Percentiles rank a stretch among this genome's conserved stretches.
Conservation (phyloP, 2,797 vertebrate species). For the Microtus obscurus region DNA sequence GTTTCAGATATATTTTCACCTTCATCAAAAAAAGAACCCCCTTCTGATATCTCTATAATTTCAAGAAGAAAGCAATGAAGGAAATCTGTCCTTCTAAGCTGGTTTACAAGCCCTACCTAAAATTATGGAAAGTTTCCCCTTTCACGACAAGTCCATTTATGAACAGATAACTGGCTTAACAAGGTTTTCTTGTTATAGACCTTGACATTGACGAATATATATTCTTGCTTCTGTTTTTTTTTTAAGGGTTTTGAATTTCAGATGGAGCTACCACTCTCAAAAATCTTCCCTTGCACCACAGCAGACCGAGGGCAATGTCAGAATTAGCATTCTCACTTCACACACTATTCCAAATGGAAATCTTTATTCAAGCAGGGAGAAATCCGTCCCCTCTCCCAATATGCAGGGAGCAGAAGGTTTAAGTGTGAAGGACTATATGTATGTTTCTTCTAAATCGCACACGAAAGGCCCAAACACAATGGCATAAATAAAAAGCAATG, state of each 20-base stretch:
- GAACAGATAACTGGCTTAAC: slow-evolving; percentile 58
- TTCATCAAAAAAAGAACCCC: slow-evolving; percentile 61
- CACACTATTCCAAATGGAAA: slow-evolving; percentile 65
- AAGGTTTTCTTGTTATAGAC: slow-evolving; percentile 52
- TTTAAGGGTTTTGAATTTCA: slow-evolving; percentile 59
- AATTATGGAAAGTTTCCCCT: slow-evolving; percentile 75
- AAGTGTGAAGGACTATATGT: slow-evolving; percentile 4
- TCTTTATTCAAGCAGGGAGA: slow-evolving; percentile 60
- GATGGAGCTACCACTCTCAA: slow-evolving; percentile 51
- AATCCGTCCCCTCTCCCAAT: background rate
- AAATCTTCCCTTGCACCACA: slow-evolving; percentile 52
- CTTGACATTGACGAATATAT: slow-evolving; percentile 43
- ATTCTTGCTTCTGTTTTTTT: slow-evolving; percentile 54
- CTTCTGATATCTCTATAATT: slow-evolving; percentile 75
- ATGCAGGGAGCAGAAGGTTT: slow-evolving; percentile 45
- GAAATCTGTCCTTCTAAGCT: slow-evolving; percentile 68
- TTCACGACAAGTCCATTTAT: slow-evolving; percentile 66
- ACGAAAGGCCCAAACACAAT: slow-evolving; percentile 52
- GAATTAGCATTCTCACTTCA: slow-evolving; percentile 69
- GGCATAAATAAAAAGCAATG: slow-evolving; percentile 77
- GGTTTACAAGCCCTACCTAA: slow-evolving; percentile 65
- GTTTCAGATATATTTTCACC: slow-evolving; percentile 76
- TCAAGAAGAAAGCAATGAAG: slow-evolving; percentile 78
- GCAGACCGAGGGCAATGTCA: slow-evolving; percentile 61
- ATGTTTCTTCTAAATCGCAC: slow-evolving; percentile 66